These are phyloP conservation scores for Helarctos malayanus DNA, from an alignment of 2,797 vertebrate species.

Conservation along the genomic window DNA sequence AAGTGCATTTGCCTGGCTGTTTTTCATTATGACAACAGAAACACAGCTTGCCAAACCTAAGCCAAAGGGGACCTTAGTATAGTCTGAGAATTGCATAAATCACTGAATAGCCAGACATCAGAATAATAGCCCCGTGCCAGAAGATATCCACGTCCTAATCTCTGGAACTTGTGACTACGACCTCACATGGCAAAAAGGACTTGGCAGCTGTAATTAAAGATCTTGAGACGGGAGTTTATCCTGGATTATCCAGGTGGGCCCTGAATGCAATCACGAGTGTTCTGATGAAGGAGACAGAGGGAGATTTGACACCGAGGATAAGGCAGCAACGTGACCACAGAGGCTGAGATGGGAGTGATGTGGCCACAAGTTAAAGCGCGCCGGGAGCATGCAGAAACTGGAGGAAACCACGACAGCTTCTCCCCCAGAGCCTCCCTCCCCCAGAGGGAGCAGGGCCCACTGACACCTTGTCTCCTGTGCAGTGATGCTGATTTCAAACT, in stretches of 20 bases:
- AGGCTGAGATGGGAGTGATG: not conserved
- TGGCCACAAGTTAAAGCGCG: not conserved
- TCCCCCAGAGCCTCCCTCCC: not conserved
- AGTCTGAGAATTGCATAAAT: not conserved
- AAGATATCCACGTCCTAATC: not conserved
- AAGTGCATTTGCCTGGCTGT: not conserved
- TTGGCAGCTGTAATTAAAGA: not conserved
- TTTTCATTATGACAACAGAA: not conserved
- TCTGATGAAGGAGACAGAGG: not conserved
- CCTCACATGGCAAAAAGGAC: not conserved
- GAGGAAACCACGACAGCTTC: not conserved
- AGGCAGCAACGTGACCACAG: not conserved
- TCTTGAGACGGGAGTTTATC: not conserved
- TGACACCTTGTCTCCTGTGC: not conserved
- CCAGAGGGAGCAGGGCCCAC: fast-evolving
- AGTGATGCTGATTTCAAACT: not conserved
- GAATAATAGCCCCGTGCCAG: not conserved
- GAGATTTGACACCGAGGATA: not conserved
- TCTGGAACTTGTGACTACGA: not conserved
- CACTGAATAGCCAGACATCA: not conserved
- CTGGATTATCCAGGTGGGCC: not conserved
- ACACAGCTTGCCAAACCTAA: not conserved
- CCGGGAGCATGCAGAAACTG: not conserved
- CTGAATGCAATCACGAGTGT: not conserved
- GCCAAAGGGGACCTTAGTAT: not conserved